Evolutionary conservation across 2,888 invertebrate species (phyloP).

Genomic region (Leptodirus hochenwartii): DNA sequence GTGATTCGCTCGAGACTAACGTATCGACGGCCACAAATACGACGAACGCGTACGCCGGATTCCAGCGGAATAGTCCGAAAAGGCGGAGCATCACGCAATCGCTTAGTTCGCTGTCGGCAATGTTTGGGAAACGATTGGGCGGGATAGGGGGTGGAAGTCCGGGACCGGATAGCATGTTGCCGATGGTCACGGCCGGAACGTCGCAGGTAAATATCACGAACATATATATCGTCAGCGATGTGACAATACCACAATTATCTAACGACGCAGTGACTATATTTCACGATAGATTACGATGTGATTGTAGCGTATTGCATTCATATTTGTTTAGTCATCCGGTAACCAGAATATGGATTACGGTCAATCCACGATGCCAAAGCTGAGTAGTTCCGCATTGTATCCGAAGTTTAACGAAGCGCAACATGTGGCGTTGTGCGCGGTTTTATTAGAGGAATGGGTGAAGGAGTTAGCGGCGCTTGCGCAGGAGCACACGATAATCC

Average conservation of each 20-base stretch:
- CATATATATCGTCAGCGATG: too few relatives aligned
- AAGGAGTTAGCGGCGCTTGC: slow-evolving; percentile 88
- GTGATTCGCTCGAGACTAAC: slow-evolving; percentile 7
- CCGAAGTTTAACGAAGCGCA: slow-evolving; percentile 29
- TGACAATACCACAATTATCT: too few relatives aligned
- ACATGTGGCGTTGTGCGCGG: slow-evolving; percentile 60
- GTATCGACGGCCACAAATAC: slow-evolving; percentile 6
- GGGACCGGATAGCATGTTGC: slow-evolving; percentile 12
- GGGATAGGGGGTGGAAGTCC: too few relatives aligned
- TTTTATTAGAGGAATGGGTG: slow-evolving; percentile 86
- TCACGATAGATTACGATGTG: too few relatives aligned
- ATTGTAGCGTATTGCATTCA: too few relatives aligned
- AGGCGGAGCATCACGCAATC: slow-evolving; percentile 58
- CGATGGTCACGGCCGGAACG: slow-evolving; percentile 6
- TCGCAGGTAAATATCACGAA: slow-evolving; percentile 5
- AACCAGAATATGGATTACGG: slow-evolving; percentile 5
- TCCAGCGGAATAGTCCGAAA: slow-evolving; percentile 48
- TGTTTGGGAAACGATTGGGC: slow-evolving; percentile 37
- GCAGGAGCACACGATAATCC: slow-evolving; percentile 73
- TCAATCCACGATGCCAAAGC: too few relatives aligned
- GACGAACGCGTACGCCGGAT: slow-evolving; percentile 27
- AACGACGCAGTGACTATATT: too few relatives aligned
- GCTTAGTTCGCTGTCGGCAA: slow-evolving; percentile 51
- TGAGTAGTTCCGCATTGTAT: slow-evolving; percentile 20
- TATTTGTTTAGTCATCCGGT: too few relatives aligned